Base-by-base conservation (phyloP, 2,888 invertebrate species). In the Ormyrus pomaceus region DNA sequence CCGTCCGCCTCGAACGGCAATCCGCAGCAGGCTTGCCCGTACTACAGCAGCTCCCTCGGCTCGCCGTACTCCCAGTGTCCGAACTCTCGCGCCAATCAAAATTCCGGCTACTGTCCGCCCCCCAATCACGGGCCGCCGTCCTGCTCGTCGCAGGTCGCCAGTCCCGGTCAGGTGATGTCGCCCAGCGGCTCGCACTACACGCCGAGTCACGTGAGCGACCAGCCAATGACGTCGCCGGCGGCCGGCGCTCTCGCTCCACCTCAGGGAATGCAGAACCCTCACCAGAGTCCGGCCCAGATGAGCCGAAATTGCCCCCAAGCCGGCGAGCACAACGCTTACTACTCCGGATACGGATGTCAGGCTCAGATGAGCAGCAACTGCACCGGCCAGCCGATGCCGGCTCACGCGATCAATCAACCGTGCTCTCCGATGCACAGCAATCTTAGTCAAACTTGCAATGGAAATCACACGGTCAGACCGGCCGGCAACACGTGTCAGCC, bases 221-320 rank as follows among this genome's bases (percentile, higher is more conserved):
- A 90, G 66, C 89, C 90, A 2, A 83, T 89, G 82, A 89, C 87
- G 0, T 90, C 90, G 0, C 90, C 90, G 4, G 89, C 90, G 2
- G 90, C 90, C 3, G 90, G 89, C 5, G 88, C 90, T 0, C 76
- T 89, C 0, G 89, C 89, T 0, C 89, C 90, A 0, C 87, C 88
- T 34, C 89, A 90, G 70, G 86, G 85, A 0, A 86, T 88, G 6
- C 89, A 88, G 45, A 88, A 85, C 70, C 82, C 85, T 3, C 88
- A 89, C 0, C 90, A 89, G 51, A 90, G 87, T 65, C 87, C 88
- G 0, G 90, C 90, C 0, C 90, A 90, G 75, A 85, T 90, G 84
- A 86, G 86, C 9, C 85, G 90, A 53, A 90, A 90, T 71, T 90
- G 90, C 56, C 68, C 83, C 0, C 89, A 89, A 48, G 86, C 85